Evolutionary conservation across 2,888 invertebrate genomes (phyloP), one percentile per base, ranked within the genome.

Genomic region (Eledona agricola): DNA sequence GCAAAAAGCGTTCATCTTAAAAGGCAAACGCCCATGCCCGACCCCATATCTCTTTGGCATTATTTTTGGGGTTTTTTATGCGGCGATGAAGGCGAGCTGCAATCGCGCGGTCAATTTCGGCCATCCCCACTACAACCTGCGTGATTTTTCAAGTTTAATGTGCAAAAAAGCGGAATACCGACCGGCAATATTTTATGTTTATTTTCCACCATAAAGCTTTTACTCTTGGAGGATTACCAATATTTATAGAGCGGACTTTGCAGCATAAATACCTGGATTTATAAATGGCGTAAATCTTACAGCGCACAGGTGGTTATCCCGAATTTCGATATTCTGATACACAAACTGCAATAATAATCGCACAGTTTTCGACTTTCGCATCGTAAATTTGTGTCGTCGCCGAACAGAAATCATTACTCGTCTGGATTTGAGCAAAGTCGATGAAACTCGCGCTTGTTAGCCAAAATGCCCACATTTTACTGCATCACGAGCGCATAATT

Each of bases 191-290:
- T 42, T 43, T 50, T 54, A 49, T 54, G 49, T 49, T 50, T 50
- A 55, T 55, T 50, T 50, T 26, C 34, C 26, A 45, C 34, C 49
- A 50, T 55, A 38, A 55, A 55, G 40, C 45, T 40, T 43, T 52
- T 40, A 40, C 52, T 46, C 46, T 40, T 45, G 38, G 38, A 43
- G 55, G 55, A 55, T 55, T 55, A 55, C 55, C 38, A 37, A 55
- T 55, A 55, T 55, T 50, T 55, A 50, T 55, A 50, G 50, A 55
- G 38, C 50, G 22, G n/a, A 37, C 55, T 55, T 38, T 50, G 42
- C 37, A 50, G 38, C 55, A 38, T 55, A 55, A 55, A 55, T 50
- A 50, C 55, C 13, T 50, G 55, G 55, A 55, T 55, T 50, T 55
- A 50, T 50, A 45, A 45, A 50, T 55, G 43, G 29, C 50, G 50